Base-by-base conservation (phyloP, 2,797 vertebrate genomes). In the Rhodeus uyekii region DNA sequence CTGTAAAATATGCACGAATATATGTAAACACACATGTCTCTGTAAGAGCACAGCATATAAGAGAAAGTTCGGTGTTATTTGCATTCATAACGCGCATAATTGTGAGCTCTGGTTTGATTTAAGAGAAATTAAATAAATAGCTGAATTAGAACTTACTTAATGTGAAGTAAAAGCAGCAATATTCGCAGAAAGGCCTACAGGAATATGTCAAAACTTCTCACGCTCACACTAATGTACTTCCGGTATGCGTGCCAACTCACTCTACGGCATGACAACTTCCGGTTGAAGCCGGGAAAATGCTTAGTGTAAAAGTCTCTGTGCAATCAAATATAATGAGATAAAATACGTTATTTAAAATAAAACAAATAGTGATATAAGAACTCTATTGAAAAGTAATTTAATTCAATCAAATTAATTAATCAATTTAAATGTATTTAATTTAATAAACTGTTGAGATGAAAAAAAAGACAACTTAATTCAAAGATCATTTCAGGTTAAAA, bases 171-270 rank as follows among this genome's bases (percentile, higher is more conserved):
- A 36, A 38, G 3, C 24, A 24, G 50, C 42, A 46, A 22, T 13
- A 24, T 9, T 64, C 69, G 9, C 58, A 9, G 1, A 13, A 44
- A 81, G 1, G 6, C 53, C 60, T 38, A 53, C 14, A 63, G 2
- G 6, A 8, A 42, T 18, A 8, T 44, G 38, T 63, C 74, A 67
- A 78, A 87, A 88, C 85, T 88, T 88, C 74, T 53, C 36, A 22
- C 44, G 18, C 68, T 8, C 61, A 44, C 65, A 39, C 22, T 27
- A 27, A 68, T 76, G 22, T 68, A 68, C 76, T 88, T 88, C 87
- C 87, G 87, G 65, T 76, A 71, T 85, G 78, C 85, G 85, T 88
- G 87, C 78, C 79, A 75, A 73, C 76, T 65, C 83, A 74, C 60
- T 29, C 68, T 46, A 64, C 75, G 63, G 29, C 7, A 2, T 48